Evolutionary conservation across 2,113 vertebrate genomes (phyloP).

Genomic region (Asarcornis scutulata): DNA sequence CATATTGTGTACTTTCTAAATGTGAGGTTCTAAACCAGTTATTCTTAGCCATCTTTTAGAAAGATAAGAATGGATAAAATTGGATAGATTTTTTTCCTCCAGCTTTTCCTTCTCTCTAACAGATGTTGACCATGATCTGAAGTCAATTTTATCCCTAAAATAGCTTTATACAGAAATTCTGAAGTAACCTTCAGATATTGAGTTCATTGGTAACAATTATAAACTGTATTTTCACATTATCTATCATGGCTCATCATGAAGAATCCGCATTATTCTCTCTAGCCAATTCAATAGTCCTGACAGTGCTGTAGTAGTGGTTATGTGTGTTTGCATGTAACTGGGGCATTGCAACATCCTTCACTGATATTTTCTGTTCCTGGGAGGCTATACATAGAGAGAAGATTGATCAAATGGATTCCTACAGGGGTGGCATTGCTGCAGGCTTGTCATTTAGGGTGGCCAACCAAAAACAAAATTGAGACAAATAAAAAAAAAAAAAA

Average conservation of each 20-base stretch:
- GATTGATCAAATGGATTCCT: constrained; percentile 1
- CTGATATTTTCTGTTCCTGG: background rate
- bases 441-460: constrained; percentile 47
- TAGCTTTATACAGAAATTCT: constrained; percentile 47
- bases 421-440: constrained; percentile 1
- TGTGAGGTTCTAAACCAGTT: constrained; percentile 5
- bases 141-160: constrained; percentile 29
- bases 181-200: constrained; percentile 28
- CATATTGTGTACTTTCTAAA: background rate
- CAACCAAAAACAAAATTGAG: constrained; percentile 51
- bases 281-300: background rate
- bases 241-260: background rate
- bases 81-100: background rate
- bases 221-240: constrained; percentile 32
- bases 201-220: constrained; percentile 62
- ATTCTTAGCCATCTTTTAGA: constrained; percentile 3
- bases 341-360: background rate
- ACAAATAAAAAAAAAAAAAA: constrained; percentile 63
- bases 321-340: background rate
- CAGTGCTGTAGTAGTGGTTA: background rate
- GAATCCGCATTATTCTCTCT: constrained; percentile 2
- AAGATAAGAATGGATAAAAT: constrained; percentile 6
- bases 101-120: constrained; percentile 2
- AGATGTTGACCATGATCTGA: constrained; percentile 17
- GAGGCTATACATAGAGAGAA: background rate